Base-by-base conservation (phyloP, 2,113 vertebrate genomes). In the Gila orcuttii region DNA sequence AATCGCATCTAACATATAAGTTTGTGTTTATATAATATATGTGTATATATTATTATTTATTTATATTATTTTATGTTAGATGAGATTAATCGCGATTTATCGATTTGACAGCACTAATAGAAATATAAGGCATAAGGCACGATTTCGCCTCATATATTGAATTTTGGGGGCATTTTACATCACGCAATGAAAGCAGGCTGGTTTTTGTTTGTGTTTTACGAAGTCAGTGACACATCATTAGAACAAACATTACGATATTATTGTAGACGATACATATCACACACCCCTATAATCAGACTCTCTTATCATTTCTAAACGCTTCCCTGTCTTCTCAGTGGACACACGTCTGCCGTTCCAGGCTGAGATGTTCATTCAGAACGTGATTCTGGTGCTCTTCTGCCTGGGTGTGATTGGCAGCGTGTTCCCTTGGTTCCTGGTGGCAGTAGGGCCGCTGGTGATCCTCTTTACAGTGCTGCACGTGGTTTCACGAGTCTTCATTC, bases 321-420 rank as follows among this genome's bases (percentile, higher is more conserved):
- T 62, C n/a, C 64, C 15, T 36, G 7, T 52, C 81, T 68, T 36
- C 78, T 15, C 91, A 98, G 97, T 98, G 28, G 97, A 98, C 0
- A 97, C 97, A 50, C 96, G 97, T 9, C 94, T 98, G 91, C 97
- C 97, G 0, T 97, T 98, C 93, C 97, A 98, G 94, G 96, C 95
- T 0, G 97, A 98, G 92, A 97, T 98, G 97, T 97, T 98, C 87
- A 96, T 98, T 90, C 97, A 98, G 91, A 98, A 98, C 0, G 93
- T 98, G 57, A 96, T 98, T 90, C 94, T 98, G 88, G 96, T 98
- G 33, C 95, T 97, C 92, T 97, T 97, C 94, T 98, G 97, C 23
- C 93, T 97, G 47, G 96, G 95, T 0, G 94, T 98, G 87, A 97
- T 98, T 45, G 91, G 95, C 76, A 95, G 95, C 0, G 94, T 98